Conservation (phyloP, 2,797 vertebrate genomes). For the Heteromormyrus szaboi region DNA sequence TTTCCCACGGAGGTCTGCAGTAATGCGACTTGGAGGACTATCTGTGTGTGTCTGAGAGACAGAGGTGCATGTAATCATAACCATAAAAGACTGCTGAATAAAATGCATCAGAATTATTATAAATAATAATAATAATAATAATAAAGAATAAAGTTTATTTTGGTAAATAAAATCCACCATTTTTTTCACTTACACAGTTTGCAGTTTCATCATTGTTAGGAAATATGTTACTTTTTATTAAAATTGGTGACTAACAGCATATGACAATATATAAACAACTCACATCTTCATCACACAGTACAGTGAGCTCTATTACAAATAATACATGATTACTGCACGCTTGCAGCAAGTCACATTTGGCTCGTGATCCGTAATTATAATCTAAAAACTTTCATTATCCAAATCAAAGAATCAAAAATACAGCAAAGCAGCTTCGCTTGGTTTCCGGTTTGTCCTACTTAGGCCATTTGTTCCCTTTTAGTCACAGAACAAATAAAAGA, state of each 20-base stretch:
- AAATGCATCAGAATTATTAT: background rate
- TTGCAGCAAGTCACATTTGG: conserved; percentile 38
- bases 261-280: background rate
- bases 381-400: conserved; percentile 52
- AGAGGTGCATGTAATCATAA: background rate
- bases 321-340: background rate
- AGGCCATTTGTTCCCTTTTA: conserved; percentile 59
- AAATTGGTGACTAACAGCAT: background rate
- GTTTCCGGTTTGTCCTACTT: conserved; percentile 49
- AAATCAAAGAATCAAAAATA: conserved; percentile 48
- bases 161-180: background rate
- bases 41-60: background rate
- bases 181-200: background rate
- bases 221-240: background rate
- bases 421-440: conserved; percentile 53
- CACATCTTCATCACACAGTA: background rate
- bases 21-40: too few species aligned
- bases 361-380: conserved; percentile 42
- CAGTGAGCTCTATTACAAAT: background rate
- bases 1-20: background rate
- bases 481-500: conserved; percentile 60
- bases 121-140: background rate
- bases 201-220: background rate
- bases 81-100: background rate
- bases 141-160: background rate